A percentile compares a stretch with the other conserved stretches of the same genome.
Evolutionary conservation across 2,888 invertebrate species (phyloP).

Genomic region (Drosophila cognata): DNA sequence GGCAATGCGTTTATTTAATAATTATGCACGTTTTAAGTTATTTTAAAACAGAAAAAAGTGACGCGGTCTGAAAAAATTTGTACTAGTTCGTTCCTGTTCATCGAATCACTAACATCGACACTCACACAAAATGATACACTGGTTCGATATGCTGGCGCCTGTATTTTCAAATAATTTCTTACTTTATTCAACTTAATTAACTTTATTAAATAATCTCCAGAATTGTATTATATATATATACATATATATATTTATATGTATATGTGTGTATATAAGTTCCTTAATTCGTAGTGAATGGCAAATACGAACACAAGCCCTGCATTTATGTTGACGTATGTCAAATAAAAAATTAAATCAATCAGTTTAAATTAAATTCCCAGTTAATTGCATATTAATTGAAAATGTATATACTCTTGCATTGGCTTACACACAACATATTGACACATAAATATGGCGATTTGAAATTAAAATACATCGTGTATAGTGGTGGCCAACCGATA

Average conservation of each 20-base stretch:
- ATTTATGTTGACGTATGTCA: neutral
- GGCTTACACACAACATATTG: neutral
- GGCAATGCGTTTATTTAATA: neutral
- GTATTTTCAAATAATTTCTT: neutral
- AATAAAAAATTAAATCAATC: neutral
- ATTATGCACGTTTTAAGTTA: conserved; percentile 30
- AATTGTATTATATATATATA: neutral
- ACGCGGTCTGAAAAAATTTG: conserved; percentile 54
- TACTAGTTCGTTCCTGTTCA: conserved; percentile 28
- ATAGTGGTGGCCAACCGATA: neutral
- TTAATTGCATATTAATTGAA: neutral
- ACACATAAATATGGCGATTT: neutral
- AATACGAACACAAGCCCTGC: neutral
- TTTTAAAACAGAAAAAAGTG: conserved; percentile 64
- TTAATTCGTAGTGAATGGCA: conserved; percentile 6
- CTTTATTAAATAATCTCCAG: neutral
- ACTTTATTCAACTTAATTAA: neutral
- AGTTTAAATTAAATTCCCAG: accelerated
- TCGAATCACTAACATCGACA: conserved; percentile 20
- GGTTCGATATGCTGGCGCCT: neutral
- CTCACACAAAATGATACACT: neutral
- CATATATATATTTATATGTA: too few relatives aligned
- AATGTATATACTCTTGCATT: neutral
- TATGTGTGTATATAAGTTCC: neutral
- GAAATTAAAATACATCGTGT: neutral